Conservation (phyloP, 2,113 vertebrate species). For the Notiomystis cincta region DNA sequence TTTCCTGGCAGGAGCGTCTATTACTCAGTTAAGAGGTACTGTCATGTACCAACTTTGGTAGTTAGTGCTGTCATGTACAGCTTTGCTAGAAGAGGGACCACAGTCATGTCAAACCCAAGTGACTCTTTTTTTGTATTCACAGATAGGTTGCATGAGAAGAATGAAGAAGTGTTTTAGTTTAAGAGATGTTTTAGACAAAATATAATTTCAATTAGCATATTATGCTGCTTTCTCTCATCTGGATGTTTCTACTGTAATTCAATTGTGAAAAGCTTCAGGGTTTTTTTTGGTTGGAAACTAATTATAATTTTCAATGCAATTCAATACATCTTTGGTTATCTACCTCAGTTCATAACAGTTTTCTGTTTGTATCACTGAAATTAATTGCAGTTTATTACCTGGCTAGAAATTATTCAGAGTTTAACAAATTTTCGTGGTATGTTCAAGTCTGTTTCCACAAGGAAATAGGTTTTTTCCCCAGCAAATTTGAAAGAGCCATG, state of each 20-base stretch:
- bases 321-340: background rate
- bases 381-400: background rate
- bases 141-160: background rate
- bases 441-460: background rate
- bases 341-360: background rate
- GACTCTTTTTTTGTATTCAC: background rate
- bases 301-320: background rate
- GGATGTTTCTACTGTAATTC: background rate
- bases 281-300: background rate
- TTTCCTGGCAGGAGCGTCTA: background rate
- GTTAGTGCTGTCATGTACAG: too few species aligned
- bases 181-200: background rate
- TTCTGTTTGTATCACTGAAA: background rate
- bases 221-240: background rate
- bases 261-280: background rate
- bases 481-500: background rate
- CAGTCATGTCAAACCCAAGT: background rate
- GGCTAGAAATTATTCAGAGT: background rate
- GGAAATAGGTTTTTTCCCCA: background rate
- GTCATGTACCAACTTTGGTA: background rate
- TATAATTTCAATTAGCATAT: background rate
- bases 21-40: background rate
- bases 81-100: background rate
- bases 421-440: background rate
- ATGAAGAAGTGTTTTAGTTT: background rate